phyloP scores from a whole-genome alignment of 2,888 invertebrate genomes.

The Eutolmus rufibarbis region DNA sequence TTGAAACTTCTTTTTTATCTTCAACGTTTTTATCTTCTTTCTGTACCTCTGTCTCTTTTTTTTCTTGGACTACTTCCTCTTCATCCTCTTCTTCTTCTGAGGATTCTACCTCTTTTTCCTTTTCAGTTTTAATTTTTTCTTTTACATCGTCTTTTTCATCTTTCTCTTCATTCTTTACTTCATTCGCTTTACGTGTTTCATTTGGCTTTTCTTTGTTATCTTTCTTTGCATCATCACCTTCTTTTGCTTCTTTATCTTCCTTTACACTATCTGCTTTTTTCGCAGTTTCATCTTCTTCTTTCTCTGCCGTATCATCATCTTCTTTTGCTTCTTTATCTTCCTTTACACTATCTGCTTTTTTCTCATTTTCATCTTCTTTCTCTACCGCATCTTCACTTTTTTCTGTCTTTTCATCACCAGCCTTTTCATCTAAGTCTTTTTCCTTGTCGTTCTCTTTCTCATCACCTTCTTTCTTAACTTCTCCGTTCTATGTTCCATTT shows the following conservation, averaged over 20 bases:
- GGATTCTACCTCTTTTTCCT: slow-evolving; percentile 53
- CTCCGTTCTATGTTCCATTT: slow-evolving; percentile 51
- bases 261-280: background rate
- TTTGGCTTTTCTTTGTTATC: background rate
- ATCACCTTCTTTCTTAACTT: slow-evolving; percentile 52
- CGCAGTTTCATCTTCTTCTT: slow-evolving; percentile 8
- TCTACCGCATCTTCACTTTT: background rate
- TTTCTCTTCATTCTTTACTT: slow-evolving; percentile 37
- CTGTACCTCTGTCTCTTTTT: slow-evolving; percentile 59
- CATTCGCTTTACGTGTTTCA: slow-evolving; percentile 29
- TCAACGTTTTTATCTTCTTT: slow-evolving; percentile 51
- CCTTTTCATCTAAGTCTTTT: background rate
- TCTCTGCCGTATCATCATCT: background rate
- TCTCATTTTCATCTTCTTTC: slow-evolving; percentile 21
- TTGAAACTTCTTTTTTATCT: slow-evolving; percentile 42
- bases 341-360: background rate
- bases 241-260: background rate
- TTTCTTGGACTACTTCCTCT: slow-evolving; percentile 53
- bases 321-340: background rate
- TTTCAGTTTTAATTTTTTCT: slow-evolving; percentile 50
- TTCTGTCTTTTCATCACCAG: background rate
- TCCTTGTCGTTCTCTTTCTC: slow-evolving; percentile 54
- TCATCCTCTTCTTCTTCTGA: slow-evolving; percentile 54
- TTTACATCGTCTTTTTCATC: slow-evolving; percentile 47
- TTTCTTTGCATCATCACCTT: background rate